These are phyloP conservation scores for Cataglyphis altisquamis DNA, from an alignment of 2,888 invertebrate species.

Conservation along the genomic window DNA sequence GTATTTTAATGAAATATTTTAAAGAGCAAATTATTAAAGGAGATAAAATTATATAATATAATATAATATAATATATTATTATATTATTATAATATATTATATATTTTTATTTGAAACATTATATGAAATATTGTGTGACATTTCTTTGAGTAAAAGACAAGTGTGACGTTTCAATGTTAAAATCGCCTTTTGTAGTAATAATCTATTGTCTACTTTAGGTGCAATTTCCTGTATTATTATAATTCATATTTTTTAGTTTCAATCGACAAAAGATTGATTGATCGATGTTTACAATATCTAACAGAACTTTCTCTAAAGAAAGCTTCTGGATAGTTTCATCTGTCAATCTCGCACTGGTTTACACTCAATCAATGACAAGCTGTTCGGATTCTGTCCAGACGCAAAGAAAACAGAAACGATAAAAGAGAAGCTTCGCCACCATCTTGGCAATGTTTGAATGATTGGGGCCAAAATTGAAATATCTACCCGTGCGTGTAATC, in stretches of 20 bases:
- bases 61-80: background rate
- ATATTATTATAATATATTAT: background rate
- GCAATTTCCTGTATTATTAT: background rate
- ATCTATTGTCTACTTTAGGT: background rate
- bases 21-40: constrained; percentile 9
- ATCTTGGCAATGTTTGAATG: background rate
- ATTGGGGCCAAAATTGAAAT: constrained; percentile 35
- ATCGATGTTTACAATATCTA: background rate
- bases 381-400: background rate
- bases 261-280: background rate
- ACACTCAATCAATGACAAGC: background rate
- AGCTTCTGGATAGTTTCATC: background rate
- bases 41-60: background rate
- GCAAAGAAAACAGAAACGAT: background rate
- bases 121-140: background rate
- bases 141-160: background rate
- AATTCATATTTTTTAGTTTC: background rate
- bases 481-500: constrained; percentile 35
- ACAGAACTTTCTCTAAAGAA: background rate
- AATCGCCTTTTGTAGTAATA: background rate
- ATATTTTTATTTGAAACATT: background rate
- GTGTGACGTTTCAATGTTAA: background rate
- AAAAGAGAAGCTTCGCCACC: background rate
- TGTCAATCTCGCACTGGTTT: background rate
- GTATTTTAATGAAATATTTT: background rate